Percentiles rank a stretch among this genome's conserved stretches.
Evolutionary conservation across 1,140 invertebrate genomes (phyloP).

Genomic region (Musca vetustissima): DNA sequence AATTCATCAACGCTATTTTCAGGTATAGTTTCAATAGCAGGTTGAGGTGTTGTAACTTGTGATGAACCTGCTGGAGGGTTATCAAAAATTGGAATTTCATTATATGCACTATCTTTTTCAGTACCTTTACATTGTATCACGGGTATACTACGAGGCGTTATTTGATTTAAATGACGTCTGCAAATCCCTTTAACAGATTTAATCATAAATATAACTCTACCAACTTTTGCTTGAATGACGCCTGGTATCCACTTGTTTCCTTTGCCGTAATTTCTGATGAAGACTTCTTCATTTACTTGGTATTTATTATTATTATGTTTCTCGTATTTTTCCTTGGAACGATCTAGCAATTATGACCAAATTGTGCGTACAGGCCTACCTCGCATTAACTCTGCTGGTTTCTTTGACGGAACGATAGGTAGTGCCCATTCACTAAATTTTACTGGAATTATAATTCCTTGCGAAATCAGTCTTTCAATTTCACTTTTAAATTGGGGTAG

Average conservation of each 20-base stretch:
- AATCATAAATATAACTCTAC: not conserved
- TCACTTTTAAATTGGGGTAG: no score
- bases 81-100: no score
- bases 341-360: not conserved
- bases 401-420: slow-evolving; percentile 5
- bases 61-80: no score
- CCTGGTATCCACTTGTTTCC: not conserved
- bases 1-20: no score
- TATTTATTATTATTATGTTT: not conserved
- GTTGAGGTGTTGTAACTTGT: no score
- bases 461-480: no score
- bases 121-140: no score
- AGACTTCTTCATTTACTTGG: not conserved
- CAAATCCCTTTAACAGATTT: not conserved
- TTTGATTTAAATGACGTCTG: not conserved
- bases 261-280: not conserved
- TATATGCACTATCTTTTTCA: no score
- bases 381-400: slow-evolving; percentile 1
- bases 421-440: no score
- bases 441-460: no score
- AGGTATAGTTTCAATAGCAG: no score
- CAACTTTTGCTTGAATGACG: not conserved
- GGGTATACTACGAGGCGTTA: not conserved
- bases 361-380: slow-evolving; percentile 7
- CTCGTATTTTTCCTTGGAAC: not conserved